phyloP scores from a whole-genome alignment of 1,140 invertebrate species.

The Meteorus sp. region DNA sequence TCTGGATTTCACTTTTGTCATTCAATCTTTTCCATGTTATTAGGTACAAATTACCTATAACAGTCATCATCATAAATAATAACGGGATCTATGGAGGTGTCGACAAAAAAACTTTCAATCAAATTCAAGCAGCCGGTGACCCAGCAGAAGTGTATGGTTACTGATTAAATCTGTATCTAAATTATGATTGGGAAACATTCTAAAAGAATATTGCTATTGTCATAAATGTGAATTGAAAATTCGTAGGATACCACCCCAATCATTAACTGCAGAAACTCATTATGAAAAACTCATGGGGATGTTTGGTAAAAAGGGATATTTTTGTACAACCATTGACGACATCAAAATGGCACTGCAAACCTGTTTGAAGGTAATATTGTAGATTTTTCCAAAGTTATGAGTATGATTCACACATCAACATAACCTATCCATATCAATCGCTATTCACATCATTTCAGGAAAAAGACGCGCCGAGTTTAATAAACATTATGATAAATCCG shows the following conservation, averaged over 20 bases:
- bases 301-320: constrained; percentile 79
- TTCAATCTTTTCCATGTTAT: not conserved
- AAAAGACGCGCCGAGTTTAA: constrained; percentile 77
- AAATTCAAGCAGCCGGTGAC: constrained; percentile 69
- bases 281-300: constrained; percentile 91
- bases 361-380: constrained; percentile 62
- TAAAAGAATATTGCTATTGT: constrained; percentile 8
- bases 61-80: constrained; percentile 93
- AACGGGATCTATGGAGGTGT: constrained; percentile 92
- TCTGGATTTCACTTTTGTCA: not conserved
- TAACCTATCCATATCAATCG: too few relatives aligned
- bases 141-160: constrained; percentile 66
- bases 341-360: constrained; percentile 70
- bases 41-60: constrained; percentile 89
- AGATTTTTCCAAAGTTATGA: constrained; percentile 3
- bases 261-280: constrained; percentile 72
- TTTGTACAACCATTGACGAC: constrained; percentile 76
- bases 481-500: constrained; percentile 90
- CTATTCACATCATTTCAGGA: constrained; percentile 48
- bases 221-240: constrained; percentile 27
- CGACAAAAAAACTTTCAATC: constrained; percentile 72
- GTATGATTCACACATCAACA: too few relatives aligned
- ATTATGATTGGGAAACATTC: not conserved
- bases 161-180: constrained; percentile 43
- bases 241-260: constrained; percentile 80